phyloP scores from a whole-genome alignment of 2,888 invertebrate genomes.

The Entomobrya multifasciata region DNA sequence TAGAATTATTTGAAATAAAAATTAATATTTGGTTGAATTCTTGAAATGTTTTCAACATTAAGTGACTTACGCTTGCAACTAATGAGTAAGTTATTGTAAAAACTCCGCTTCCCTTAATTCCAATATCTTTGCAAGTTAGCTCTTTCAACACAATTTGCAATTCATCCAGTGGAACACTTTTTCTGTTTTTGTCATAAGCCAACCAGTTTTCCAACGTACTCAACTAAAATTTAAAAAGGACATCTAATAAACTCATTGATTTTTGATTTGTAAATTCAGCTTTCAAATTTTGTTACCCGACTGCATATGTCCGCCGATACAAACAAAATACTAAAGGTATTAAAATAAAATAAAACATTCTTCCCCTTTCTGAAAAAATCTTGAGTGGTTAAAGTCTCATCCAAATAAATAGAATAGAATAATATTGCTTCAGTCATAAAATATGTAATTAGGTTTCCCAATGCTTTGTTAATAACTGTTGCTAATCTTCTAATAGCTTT shows the following conservation, averaged over 20 bases:
- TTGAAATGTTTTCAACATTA: too few relatives aligned
- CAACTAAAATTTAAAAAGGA: too few relatives aligned
- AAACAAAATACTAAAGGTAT: constrained; percentile 37
- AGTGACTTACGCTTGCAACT: neutral
- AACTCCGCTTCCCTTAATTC: neutral
- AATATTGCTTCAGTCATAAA: constrained; percentile 48
- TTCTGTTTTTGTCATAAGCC: too few relatives aligned
- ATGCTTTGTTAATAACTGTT: constrained; percentile 22
- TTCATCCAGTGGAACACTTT: constrained; percentile 7
- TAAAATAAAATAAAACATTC: constrained; percentile 36
- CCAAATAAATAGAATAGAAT: constrained; percentile 50
- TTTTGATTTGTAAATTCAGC: neutral
- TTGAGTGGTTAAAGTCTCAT: constrained; percentile 23
- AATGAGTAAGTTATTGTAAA: neutral
- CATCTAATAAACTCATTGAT: too few relatives aligned
- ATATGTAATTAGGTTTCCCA: constrained; percentile 11
- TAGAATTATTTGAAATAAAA: too few relatives aligned
- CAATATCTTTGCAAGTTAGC: neutral
- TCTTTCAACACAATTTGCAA: neutral
- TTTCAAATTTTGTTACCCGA: neutral
- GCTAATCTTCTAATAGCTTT: constrained; percentile 24
- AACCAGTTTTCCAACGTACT: too few relatives aligned
- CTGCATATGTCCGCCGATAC: constrained; percentile 38
- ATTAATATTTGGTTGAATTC: too few relatives aligned
- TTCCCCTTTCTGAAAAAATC: constrained; percentile 43